phyloP scores from a whole-genome alignment of 2,888 invertebrate genomes.

The Entomobrya multifasciata region DNA sequence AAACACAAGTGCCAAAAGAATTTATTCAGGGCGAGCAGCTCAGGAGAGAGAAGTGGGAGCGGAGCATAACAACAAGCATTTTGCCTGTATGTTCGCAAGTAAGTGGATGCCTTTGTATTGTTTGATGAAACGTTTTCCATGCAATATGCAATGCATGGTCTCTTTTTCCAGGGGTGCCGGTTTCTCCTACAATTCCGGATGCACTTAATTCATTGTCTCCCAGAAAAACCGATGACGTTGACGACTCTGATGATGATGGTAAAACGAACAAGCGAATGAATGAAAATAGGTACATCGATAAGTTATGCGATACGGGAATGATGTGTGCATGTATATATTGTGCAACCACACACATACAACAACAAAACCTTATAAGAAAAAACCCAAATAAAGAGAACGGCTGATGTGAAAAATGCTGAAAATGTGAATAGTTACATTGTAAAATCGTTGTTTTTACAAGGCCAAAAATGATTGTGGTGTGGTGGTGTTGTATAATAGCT shows the following conservation, averaged over 20 bases:
- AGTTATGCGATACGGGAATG: not conserved
- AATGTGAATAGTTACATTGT: conserved; percentile 30
- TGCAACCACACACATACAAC: not conserved
- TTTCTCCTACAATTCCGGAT: conserved; percentile 68
- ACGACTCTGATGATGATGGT: conserved; percentile 42
- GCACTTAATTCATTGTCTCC: conserved; percentile 71
- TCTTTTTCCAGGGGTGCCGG: conserved; percentile 68
- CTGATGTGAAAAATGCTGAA: conserved; percentile 38
- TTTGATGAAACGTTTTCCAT: conserved; percentile 64
- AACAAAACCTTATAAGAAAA: not conserved
- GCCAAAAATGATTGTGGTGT: conserved; percentile 44
- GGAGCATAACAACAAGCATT: conserved; percentile 22
- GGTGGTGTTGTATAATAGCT: conserved; percentile 15
- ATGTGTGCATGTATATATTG: not conserved
- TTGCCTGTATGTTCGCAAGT: conserved; percentile 26
- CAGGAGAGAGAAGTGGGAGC: not conserved
- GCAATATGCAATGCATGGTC: not conserved
- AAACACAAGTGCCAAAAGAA: conserved; percentile 60
- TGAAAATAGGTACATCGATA: conserved; percentile 37
- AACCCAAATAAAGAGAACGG: not conserved
- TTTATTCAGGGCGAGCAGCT: conserved; percentile 38
- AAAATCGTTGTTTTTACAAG: conserved; percentile 38
- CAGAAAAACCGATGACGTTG: conserved; percentile 50
- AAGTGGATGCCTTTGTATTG: conserved; percentile 61
- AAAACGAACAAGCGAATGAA: conserved; percentile 50